phyloP scores from a whole-genome alignment of 2,888 invertebrate species.

The Sinopyrophorus schimmeli region DNA sequence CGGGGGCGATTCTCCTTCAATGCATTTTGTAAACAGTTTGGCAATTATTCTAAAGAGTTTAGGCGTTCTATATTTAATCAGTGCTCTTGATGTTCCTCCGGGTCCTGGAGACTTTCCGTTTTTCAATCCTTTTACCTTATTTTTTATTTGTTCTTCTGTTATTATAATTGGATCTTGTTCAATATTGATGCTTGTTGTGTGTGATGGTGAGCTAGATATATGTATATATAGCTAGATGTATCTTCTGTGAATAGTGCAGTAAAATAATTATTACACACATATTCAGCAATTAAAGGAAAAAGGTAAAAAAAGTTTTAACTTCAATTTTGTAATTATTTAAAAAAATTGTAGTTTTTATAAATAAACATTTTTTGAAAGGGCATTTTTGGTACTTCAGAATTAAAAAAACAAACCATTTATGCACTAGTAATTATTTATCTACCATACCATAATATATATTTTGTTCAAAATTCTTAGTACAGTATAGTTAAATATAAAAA shows the following conservation, averaged over 20 bases:
- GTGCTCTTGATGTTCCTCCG: neutral
- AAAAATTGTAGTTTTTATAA: too few species aligned
- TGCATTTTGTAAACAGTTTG: neutral
- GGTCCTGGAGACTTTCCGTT: neutral
- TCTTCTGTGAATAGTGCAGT: neutral
- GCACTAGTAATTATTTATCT: too few species aligned
- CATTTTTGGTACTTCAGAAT: too few species aligned
- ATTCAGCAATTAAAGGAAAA: too few species aligned
- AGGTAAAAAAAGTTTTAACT: too few species aligned
- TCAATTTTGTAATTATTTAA: too few species aligned
- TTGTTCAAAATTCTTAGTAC: too few species aligned
- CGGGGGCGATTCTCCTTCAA: neutral
- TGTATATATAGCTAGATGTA: neutral
- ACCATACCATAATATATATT: too few species aligned
- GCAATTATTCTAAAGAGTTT: slow-evolving; percentile 1
- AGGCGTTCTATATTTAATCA: neutral
- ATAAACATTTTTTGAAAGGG: too few species aligned
- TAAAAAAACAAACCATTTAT: too few species aligned
- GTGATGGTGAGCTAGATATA: slow-evolving; percentile 1
- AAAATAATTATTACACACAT: neutral
- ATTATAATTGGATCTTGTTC: slow-evolving; percentile 1
- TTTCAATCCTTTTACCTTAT: neutral
- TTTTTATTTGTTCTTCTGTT: slow-evolving; percentile 2
- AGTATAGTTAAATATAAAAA: too few species aligned
- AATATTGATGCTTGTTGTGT: neutral